Percentiles rank a stretch among this genome's conserved stretches.
Evolutionary conservation across 2,113 vertebrate genomes (phyloP).

Genomic region (Chauna torquata): DNA sequence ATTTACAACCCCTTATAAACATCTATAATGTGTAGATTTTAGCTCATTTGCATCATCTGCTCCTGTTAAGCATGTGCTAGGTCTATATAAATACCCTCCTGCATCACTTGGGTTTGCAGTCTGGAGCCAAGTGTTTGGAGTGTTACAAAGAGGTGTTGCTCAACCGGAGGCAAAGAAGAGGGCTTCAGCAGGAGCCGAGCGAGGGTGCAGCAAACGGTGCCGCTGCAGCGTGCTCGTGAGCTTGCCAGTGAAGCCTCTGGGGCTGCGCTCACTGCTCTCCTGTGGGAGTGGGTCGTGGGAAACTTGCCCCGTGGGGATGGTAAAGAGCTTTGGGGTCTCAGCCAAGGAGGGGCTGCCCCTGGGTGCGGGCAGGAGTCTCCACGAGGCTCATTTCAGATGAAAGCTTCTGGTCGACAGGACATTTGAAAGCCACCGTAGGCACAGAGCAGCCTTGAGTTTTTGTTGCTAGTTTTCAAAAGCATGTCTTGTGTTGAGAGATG

Average conservation of each 20-base stretch:
- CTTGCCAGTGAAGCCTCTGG: rapidly evolving
- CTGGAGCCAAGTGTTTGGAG: slow-evolving; percentile 25
- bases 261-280: not conserved
- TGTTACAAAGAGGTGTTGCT: not conserved
- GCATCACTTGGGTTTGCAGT: slow-evolving; percentile 1
- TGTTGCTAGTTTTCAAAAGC: slow-evolving; percentile 11
- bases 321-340: not conserved
- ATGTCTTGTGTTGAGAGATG: slow-evolving; percentile 3
- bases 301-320: not conserved
- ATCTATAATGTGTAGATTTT: slow-evolving; percentile 8
- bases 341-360: not conserved
- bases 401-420: slow-evolving; percentile 6
- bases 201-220: not conserved
- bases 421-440: slow-evolving; percentile 16
- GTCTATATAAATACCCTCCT: slow-evolving; percentile 49
- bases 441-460: not conserved
- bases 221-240: rapidly evolving
- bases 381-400: not conserved
- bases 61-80: not conserved
- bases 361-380: not conserved
- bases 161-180: not conserved
- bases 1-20: not conserved
- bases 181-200: not conserved
- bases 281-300: not conserved
- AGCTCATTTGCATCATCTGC: slow-evolving; percentile 27